Percentiles rank a stretch among this genome's conserved stretches.
These are phyloP conservation scores for Vesta saturnalis DNA, from an alignment of 2,888 invertebrate species.

Conservation along the genomic window DNA sequence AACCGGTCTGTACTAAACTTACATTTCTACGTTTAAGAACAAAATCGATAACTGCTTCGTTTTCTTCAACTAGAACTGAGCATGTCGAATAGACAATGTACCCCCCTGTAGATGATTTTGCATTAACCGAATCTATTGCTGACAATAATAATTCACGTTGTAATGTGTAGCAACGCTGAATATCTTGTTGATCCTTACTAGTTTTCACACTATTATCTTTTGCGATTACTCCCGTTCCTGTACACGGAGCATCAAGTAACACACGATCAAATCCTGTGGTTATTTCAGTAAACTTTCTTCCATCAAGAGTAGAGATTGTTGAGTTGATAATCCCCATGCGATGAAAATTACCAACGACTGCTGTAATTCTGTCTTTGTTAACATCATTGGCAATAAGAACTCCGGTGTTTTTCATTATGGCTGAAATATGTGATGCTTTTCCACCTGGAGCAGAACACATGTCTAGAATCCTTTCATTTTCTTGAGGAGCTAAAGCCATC, in stretches of 20 bases:
- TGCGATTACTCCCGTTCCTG: conserved; percentile 97
- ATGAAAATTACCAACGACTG: conserved; percentile 96
- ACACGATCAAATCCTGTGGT: conserved; percentile 96
- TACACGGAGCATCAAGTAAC: conserved; percentile 96
- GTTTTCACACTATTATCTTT: conserved; percentile 98
- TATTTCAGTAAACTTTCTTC: conserved; percentile 79
- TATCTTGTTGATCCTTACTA: conserved; percentile 87
- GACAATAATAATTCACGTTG: conserved; percentile 92
- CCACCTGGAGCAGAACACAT: conserved; percentile 99
- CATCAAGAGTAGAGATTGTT: conserved; percentile 90
- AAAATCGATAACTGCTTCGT: conserved; percentile 97
- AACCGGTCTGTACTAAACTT: conserved; percentile 90
- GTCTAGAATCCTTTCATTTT: conserved; percentile 93
- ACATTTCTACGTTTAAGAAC: conserved; percentile 93
- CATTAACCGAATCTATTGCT: conserved; percentile 97
- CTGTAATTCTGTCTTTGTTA: conserved; percentile 88
- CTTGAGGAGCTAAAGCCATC: conserved; percentile 97
- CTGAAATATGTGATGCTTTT: conserved; percentile 97
- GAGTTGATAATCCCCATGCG: conserved; percentile 95
- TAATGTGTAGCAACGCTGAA: conserved; percentile 90
- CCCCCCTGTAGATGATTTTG: conserved; percentile 91
- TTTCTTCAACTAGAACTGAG: conserved; percentile 97
- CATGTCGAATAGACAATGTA: conserved; percentile 99
- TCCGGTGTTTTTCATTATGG: conserved; percentile 98
- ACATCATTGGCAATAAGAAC: conserved; percentile 95